Conservation (phyloP, 2,888 invertebrate species). For the Erebia aethiops region DNA sequence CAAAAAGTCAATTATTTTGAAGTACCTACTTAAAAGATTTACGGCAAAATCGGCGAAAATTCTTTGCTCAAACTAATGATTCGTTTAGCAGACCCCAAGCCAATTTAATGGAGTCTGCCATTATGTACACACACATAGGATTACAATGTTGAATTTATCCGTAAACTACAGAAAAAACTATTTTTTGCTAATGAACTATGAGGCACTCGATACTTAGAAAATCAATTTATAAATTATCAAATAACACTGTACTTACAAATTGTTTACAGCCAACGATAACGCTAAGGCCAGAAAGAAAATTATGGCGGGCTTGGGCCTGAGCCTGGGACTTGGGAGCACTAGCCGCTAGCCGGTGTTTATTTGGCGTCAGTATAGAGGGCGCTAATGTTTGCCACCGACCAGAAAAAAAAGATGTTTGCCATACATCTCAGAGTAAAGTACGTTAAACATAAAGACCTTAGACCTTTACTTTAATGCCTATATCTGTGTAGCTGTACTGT, state of each 20-base stretch:
- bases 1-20: neutral
- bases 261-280: constrained; percentile 74
- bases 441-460: too few relatives aligned
- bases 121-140: constrained; percentile 46
- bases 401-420: constrained; percentile 4
- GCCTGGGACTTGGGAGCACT: constrained; percentile 48
- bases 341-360: constrained; percentile 53
- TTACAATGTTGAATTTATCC: constrained; percentile 18
- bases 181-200: constrained; percentile 35
- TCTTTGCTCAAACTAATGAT: constrained; percentile 20
- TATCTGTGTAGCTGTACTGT: too few relatives aligned
- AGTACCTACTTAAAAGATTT: neutral
- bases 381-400: constrained; percentile 46
- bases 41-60: neutral
- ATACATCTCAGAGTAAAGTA: too few relatives aligned
- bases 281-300: constrained; percentile 65
- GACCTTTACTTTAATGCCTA: too few relatives aligned
- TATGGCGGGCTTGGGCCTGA: constrained; percentile 66
- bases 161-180: constrained; percentile 12
- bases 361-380: constrained; percentile 80
- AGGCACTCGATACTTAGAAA: constrained; percentile 16
- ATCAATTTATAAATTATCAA: constrained; percentile 13
- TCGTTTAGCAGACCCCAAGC: constrained; percentile 50
- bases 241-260: constrained; percentile 64
- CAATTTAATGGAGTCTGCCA: constrained; percentile 70